Conservation (phyloP, 2,113 vertebrate species). For the Craseonycteris thonglongyai region DNA sequence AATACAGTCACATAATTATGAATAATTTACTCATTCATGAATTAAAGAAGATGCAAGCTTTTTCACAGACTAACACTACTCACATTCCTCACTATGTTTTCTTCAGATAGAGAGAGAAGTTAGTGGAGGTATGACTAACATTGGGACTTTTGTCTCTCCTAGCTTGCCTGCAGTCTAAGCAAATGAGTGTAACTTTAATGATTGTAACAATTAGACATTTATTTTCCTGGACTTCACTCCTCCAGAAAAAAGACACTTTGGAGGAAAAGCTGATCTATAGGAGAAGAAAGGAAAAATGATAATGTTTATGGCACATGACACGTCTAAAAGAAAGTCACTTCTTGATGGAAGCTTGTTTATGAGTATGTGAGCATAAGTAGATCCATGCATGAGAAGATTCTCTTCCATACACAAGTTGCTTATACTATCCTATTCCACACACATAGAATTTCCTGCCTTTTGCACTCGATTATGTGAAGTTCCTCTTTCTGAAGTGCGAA, state of each 20-base stretch:
- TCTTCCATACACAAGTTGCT: not conserved
- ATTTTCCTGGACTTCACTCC: not conserved
- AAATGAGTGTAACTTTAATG: not conserved
- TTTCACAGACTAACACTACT: not conserved
- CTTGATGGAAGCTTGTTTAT: not conserved
- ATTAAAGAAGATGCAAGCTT: constrained; percentile 46
- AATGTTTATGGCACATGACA: not conserved
- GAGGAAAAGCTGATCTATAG: not conserved
- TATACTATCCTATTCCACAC: not conserved
- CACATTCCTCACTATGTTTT: not conserved
- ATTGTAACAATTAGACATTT: not conserved
- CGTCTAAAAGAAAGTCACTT: not conserved
- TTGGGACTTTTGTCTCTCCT: not conserved
- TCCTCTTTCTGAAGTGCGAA: not conserved
- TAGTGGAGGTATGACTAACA: not conserved
- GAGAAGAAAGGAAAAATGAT: not conserved
- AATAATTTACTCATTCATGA: constrained; percentile 59
- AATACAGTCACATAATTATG: not conserved
- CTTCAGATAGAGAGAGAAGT: not conserved
- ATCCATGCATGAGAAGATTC: not conserved
- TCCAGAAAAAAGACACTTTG: not conserved
- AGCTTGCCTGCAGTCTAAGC: not conserved
- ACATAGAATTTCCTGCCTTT: not conserved
- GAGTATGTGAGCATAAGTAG: no score
- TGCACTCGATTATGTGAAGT: not conserved